These are phyloP conservation scores for Glaucomys volans DNA, from an alignment of 2,113 vertebrate species.

Conservation along the genomic window DNA sequence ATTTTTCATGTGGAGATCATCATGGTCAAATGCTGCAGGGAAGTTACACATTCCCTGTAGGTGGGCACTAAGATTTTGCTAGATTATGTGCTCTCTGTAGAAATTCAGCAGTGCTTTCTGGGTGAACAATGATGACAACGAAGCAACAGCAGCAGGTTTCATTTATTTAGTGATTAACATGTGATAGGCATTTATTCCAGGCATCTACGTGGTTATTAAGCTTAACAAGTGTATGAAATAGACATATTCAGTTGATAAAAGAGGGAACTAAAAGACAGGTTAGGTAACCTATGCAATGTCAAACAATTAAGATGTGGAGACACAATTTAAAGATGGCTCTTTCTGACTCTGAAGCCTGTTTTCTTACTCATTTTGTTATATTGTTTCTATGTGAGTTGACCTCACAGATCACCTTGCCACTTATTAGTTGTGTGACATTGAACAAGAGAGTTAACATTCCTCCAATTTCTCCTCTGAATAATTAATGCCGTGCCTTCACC, in stretches of 20 bases:
- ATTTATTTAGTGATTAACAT: not conserved
- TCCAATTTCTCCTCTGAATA: slow-evolving; percentile 69
- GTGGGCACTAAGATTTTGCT: not conserved
- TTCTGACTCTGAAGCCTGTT: not conserved
- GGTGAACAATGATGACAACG: not conserved
- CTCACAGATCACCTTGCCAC: slow-evolving; percentile 51
- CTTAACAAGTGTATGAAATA: not conserved
- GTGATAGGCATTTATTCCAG: not conserved
- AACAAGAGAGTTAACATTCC: slow-evolving; percentile 32
- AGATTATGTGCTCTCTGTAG: not conserved
- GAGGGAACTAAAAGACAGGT: slow-evolving; percentile 31
- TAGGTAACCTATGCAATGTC: not conserved
- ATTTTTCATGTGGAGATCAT: not conserved
- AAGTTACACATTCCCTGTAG: not conserved
- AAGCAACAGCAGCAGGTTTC: not conserved
- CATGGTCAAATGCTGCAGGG: not conserved
- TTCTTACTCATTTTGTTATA: not conserved
- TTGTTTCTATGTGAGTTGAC: slow-evolving; percentile 32
- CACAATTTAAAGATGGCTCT: not conserved
- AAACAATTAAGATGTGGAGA: not conserved
- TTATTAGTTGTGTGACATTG: slow-evolving; percentile 67
- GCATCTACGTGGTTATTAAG: not conserved
- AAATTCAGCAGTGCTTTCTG: not conserved
- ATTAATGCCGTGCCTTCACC: slow-evolving; percentile 66
- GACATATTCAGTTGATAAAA: not conserved